phyloP scores from a whole-genome alignment of 2,797 vertebrate species.

The Takifugu rubripes region DNA sequence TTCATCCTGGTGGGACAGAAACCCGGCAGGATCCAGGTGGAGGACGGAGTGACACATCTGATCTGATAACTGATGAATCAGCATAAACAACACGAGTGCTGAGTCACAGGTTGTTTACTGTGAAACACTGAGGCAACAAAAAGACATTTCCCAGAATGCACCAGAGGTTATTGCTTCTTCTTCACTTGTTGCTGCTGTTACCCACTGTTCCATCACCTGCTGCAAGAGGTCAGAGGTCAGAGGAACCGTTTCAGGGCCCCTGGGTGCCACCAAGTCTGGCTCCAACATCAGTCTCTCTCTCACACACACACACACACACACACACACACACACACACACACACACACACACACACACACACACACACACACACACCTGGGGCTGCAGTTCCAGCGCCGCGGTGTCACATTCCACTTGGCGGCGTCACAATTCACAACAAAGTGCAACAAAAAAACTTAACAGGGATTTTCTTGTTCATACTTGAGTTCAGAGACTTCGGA shows the following conservation, averaged over 20 bases:
- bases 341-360: constrained; percentile 18
- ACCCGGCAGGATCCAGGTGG: no score
- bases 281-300: constrained; percentile 48
- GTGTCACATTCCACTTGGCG: constrained; percentile 74
- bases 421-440: constrained; percentile 71
- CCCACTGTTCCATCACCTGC: constrained; percentile 9
- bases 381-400: constrained; percentile 61
- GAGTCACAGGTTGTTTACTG: no score
- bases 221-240: constrained; percentile 63
- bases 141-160: constrained; percentile 11
- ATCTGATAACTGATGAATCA: no score
- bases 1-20: no score
- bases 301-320: constrained; percentile 18
- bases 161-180: constrained; percentile 4
- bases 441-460: constrained; percentile 83
- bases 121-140: no score
- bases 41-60: no score
- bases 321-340: constrained; percentile 49
- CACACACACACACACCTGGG: constrained; percentile 20
- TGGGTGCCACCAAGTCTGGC: constrained; percentile 70
- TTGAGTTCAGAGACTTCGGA: constrained; percentile 61
- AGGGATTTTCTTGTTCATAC: constrained; percentile 87
- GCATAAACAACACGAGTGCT: no score
- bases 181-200: constrained; percentile 8
- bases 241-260: constrained; percentile 54